A percentile compares a stretch with the other conserved stretches of the same genome.
These are phyloP conservation scores for Megalops atlanticus DNA, from an alignment of 2,113 vertebrate genomes.

Conservation along the genomic window DNA sequence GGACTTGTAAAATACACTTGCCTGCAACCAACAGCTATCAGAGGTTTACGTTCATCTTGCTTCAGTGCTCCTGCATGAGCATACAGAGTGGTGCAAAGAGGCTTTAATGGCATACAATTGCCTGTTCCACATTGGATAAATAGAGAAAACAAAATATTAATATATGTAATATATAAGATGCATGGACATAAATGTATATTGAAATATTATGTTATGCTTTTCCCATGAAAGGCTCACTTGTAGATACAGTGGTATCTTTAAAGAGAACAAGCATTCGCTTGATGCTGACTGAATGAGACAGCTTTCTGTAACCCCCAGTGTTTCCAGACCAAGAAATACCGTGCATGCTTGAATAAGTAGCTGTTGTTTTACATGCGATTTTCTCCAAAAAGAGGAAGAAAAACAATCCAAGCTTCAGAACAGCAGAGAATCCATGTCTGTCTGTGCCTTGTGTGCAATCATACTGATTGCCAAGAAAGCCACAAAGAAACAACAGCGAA, in stretches of 20 bases:
- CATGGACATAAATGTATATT: too few relatives aligned
- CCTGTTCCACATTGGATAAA: too few relatives aligned
- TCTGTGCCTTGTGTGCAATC: conserved; percentile 4
- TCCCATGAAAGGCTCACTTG: background rate
- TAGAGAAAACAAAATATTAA: background rate
- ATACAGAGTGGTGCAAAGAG: too few relatives aligned
- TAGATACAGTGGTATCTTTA: background rate
- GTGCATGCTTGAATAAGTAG: conserved; percentile 7
- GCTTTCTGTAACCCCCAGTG: conserved; percentile 12
- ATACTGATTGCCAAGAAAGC: background rate
- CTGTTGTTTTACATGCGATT: conserved; percentile 16
- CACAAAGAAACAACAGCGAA: background rate
- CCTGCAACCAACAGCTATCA: too few relatives aligned
- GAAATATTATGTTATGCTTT: too few relatives aligned
- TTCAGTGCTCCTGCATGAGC: too few relatives aligned
- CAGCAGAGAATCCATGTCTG: background rate
- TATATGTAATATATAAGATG: background rate
- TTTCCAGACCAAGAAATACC: background rate
- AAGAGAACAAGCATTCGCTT: background rate
- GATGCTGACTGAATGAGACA: conserved; percentile 24
- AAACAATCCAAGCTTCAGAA: background rate
- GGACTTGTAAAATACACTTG: too few relatives aligned
- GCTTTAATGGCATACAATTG: too few relatives aligned
- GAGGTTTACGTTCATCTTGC: too few relatives aligned
- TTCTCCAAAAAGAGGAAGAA: background rate